These are phyloP conservation scores for Cetonia aurata DNA, from an alignment of 2,888 invertebrate species.

Conservation along the genomic window DNA sequence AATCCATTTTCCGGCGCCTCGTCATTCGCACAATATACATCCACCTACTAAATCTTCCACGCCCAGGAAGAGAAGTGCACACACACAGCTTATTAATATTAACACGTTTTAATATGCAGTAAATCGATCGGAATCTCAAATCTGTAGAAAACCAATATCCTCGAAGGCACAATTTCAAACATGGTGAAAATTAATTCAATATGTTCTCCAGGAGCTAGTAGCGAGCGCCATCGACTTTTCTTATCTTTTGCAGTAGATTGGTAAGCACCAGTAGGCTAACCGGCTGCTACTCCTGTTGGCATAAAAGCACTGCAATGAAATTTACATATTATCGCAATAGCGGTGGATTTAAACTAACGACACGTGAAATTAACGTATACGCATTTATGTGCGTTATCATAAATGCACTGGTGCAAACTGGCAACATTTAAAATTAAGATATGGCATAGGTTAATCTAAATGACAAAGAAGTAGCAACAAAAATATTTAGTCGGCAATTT, in stretches of 20 bases:
- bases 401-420: background rate
- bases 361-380: conserved; percentile 21
- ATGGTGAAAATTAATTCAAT: conserved; percentile 37
- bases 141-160: conserved; percentile 37
- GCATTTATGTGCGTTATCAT: conserved; percentile 9
- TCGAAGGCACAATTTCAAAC: conserved; percentile 31
- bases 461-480: no score
- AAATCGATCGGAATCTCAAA: conserved; percentile 36
- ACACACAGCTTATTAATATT: conserved; percentile 39
- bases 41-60: conserved; percentile 25
- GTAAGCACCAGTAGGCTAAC: background rate
- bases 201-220: conserved; percentile 29
- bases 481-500: no score
- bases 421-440: background rate
- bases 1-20: background rate
- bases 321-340: conserved; percentile 57
- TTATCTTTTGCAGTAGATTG: conserved; percentile 25
- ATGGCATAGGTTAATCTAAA: no score
- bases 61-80: conserved; percentile 5
- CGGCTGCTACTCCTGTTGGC: conserved; percentile 38
- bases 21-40: conserved; percentile 15
- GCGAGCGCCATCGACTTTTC: conserved; percentile 11
- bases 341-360: conserved; percentile 57
- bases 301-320: conserved; percentile 49
- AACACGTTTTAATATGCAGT: conserved; percentile 40